phyloP scores from a whole-genome alignment of 2,888 invertebrate genomes.

The Microplitis deprimator region DNA sequence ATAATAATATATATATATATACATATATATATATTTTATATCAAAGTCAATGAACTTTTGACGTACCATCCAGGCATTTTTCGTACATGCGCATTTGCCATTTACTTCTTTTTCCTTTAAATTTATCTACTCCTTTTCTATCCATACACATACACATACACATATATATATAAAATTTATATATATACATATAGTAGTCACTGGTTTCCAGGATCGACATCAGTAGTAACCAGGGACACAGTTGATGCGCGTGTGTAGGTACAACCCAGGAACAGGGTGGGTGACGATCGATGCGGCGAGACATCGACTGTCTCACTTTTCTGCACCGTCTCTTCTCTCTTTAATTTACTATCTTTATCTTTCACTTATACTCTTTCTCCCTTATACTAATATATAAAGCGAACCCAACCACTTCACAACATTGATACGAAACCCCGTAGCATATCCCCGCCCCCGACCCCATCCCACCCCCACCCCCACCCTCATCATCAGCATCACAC shows the following conservation, averaged over 20 bases:
- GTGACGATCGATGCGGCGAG: slow-evolving; percentile 71
- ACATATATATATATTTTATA: background rate
- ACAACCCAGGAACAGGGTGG: slow-evolving; percentile 41
- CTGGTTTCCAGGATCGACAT: slow-evolving; percentile 33
- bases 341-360: slow-evolving; percentile 39
- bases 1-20: no score
- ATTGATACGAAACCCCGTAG: slow-evolving; percentile 31
- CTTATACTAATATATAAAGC: slow-evolving; percentile 1
- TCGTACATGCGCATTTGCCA: background rate
- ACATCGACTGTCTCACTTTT: slow-evolving; percentile 70
- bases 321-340: slow-evolving; percentile 39
- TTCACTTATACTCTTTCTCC: slow-evolving; percentile 23
- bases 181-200: slow-evolving; percentile 29
- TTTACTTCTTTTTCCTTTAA: slow-evolving; percentile 2
- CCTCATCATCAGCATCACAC: slow-evolving; percentile 11
- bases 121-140: slow-evolving; percentile 35
- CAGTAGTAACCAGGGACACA: slow-evolving; percentile 11
- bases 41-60: slow-evolving; percentile 23
- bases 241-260: slow-evolving; percentile 21
- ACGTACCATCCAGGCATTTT: slow-evolving; percentile 15
- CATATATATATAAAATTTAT: background rate
- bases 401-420: slow-evolving; percentile 33
- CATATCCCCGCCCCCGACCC: slow-evolving; percentile 9
- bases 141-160: background rate
- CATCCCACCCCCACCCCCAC: background rate